These are phyloP conservation scores for Aplysia californica DNA, from an alignment of 1,140 invertebrate species.

Conservation along the genomic window DNA sequence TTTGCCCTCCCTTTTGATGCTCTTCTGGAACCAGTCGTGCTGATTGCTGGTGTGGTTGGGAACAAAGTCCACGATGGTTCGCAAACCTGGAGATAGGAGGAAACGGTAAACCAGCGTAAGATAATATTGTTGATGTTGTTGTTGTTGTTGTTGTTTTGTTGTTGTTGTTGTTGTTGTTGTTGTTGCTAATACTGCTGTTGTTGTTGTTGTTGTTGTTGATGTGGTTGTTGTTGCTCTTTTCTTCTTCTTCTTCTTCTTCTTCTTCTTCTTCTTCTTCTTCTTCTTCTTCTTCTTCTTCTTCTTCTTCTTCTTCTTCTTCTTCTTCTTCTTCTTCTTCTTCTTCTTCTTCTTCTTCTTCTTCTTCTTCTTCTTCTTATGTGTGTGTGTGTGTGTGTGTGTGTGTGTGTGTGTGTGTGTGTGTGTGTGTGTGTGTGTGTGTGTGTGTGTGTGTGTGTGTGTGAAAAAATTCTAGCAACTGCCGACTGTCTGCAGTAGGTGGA, in stretches of 20 bases:
- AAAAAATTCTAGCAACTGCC: neutral
- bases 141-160: too few species aligned
- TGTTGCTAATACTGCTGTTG: too few species aligned
- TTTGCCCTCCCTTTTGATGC: constrained; percentile 65
- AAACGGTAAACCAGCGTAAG: neutral
- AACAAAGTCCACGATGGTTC: constrained; percentile 85
- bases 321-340: neutral
- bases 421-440: neutral
- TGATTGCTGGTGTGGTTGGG: constrained; percentile 87
- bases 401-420: constrained; percentile 12
- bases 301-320: neutral
- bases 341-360: neutral
- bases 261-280: neutral
- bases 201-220: too few species aligned
- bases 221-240: too few species aligned
- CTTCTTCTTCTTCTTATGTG: neutral
- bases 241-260: neutral
- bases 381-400: neutral
- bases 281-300: neutral
- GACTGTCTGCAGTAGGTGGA: neutral
- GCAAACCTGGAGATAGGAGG: constrained; percentile 76
- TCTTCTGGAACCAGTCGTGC: constrained; percentile 84
- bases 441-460: neutral
- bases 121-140: neutral
- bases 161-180: too few species aligned